These are phyloP conservation scores for Allophyes oxyacanthae DNA, from an alignment of 2,888 invertebrate species.

Conservation along the genomic window DNA sequence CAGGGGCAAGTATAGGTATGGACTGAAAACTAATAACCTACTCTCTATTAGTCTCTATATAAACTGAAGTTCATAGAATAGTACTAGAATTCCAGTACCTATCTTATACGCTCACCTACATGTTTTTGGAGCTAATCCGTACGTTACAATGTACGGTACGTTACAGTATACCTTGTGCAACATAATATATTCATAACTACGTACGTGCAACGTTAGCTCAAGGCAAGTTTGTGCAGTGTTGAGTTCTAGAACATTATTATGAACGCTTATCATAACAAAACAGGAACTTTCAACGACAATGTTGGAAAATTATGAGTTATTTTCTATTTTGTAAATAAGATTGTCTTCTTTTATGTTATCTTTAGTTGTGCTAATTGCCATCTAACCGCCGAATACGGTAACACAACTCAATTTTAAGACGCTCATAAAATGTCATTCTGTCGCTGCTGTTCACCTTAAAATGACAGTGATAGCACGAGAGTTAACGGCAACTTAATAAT, in stretches of 20 bases:
- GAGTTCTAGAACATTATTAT: constrained; percentile 42
- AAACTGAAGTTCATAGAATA: background rate
- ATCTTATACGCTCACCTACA: constrained; percentile 2
- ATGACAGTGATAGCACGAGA: too few species aligned
- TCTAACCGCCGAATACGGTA: too few species aligned
- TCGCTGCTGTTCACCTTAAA: too few species aligned
- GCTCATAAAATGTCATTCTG: too few species aligned
- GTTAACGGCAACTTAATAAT: too few species aligned
- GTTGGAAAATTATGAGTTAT: constrained; percentile 9
- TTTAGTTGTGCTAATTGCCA: too few species aligned
- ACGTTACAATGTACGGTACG: constrained; percentile 39
- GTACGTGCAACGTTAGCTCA: constrained; percentile 38
- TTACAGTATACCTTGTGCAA: constrained; percentile 25
- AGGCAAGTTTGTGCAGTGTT: constrained; percentile 45
- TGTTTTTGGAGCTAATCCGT: constrained; percentile 15
- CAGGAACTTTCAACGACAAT: constrained; percentile 17
- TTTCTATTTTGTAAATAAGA: background rate
- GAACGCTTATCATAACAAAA: constrained; percentile 39
- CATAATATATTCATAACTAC: constrained; percentile 53
- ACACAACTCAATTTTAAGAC: too few species aligned
- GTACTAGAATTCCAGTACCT: constrained; percentile 6
- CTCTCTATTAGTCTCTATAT: too few species aligned
- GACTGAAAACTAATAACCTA: constrained; percentile 2
- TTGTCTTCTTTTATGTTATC: too few species aligned
- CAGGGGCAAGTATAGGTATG: too few species aligned